Evolutionary conservation across 2,888 invertebrate species (phyloP).

Genomic region (Strigamia crassipes): DNA sequence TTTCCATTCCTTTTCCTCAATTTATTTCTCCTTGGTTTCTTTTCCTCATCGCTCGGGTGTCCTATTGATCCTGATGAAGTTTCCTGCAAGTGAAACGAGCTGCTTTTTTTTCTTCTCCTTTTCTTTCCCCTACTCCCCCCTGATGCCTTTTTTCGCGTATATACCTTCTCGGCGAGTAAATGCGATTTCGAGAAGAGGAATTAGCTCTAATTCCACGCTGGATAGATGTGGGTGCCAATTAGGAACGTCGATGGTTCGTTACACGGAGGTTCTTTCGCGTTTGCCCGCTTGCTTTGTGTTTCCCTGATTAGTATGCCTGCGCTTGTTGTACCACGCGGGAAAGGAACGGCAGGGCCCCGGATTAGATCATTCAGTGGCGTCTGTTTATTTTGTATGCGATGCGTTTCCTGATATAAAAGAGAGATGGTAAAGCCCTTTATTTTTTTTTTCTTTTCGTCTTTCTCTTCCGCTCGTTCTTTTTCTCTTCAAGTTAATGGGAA

Average conservation of each 20-base stretch:
- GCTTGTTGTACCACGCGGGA: slow-evolving; percentile 34
- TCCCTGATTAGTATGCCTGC: slow-evolving; percentile 38
- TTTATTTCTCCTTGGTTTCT: slow-evolving; percentile 10
- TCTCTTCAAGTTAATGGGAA: background rate
- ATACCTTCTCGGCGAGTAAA: background rate
- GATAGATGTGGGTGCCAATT: slow-evolving; percentile 42
- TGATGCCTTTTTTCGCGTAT: background rate
- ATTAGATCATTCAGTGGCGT: slow-evolving; percentile 42
- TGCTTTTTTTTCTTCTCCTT: background rate
- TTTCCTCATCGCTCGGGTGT: background rate
- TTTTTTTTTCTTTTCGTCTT: background rate
- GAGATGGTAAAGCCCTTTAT: slow-evolving; percentile 32
- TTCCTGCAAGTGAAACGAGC: slow-evolving; percentile 33
- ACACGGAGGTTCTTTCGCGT: slow-evolving; percentile 32
- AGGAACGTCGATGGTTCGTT: slow-evolving; percentile 37
- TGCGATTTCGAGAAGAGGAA: slow-evolving; percentile 42
- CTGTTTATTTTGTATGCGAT: slow-evolving; percentile 42
- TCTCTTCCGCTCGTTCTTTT: background rate
- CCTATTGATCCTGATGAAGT: slow-evolving; percentile 37
- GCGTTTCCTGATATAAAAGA: slow-evolving; percentile 42
- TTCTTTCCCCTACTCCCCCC: background rate
- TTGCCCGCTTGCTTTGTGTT: slow-evolving; percentile 35
- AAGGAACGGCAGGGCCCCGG: slow-evolving; percentile 28
- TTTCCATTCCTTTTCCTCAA: slow-evolving; percentile 38
- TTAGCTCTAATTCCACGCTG: slow-evolving; percentile 38